phyloP scores from a whole-genome alignment of 2,888 invertebrate species.

The Sminthurinus aureus region DNA sequence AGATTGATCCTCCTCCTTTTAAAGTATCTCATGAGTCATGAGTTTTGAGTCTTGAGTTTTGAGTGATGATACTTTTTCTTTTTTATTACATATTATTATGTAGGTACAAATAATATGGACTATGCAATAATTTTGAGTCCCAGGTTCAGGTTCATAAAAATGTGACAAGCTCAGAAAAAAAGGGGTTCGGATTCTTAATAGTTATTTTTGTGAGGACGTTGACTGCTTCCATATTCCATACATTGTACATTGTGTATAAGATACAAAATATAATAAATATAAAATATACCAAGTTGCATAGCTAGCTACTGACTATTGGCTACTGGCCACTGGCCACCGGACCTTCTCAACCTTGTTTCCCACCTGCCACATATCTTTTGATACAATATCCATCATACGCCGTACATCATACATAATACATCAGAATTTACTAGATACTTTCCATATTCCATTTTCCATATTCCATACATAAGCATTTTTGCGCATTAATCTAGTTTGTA shows the following conservation, averaged over 20 bases:
- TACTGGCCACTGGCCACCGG: too few species aligned
- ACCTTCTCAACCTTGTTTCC: conserved; percentile 43
- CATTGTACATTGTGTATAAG: too few species aligned
- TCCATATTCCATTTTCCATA: too few species aligned
- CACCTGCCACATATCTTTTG: neutral
- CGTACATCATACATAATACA: neutral
- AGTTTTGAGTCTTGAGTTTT: neutral
- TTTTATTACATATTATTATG: neutral
- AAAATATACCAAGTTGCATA: too few species aligned
- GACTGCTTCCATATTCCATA: neutral
- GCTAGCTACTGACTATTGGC: too few species aligned
- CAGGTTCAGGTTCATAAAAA: conserved; percentile 3
- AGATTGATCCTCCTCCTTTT: neutral
- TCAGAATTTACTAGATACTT: too few species aligned
- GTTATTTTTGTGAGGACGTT: conserved; percentile 41
- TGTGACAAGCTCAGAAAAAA: conserved; percentile 15
- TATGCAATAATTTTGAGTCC: neutral
- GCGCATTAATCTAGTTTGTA: too few species aligned
- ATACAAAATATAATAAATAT: too few species aligned
- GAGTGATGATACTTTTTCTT: neutral
- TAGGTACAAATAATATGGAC: neutral
- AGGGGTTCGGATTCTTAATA: conserved; percentile 29
- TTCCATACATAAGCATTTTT: too few species aligned
- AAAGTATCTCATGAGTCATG: neutral
- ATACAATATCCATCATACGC: too few species aligned